Evolutionary conservation across 23 tunicate genomes (phyloP).

Genomic region (Ciona savignyi): DNA sequence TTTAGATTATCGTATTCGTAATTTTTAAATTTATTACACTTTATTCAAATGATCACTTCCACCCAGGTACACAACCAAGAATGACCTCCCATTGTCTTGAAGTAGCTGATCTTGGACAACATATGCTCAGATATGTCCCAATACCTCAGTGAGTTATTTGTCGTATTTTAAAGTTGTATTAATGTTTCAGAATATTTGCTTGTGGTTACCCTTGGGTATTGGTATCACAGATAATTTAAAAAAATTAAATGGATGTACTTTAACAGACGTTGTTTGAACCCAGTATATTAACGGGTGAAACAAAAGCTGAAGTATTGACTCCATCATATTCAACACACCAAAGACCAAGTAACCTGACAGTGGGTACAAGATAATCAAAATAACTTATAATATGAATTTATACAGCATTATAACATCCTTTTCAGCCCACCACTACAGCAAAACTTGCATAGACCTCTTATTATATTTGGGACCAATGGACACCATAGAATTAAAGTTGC

Average conservation of each 20-base stretch:
- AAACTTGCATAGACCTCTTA: background rate
- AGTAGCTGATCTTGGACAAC: conserved; percentile 72
- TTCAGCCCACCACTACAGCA: background rate
- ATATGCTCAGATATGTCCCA: conserved; percentile 68
- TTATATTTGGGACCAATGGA: no score
- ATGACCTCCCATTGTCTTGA: conserved; percentile 23
- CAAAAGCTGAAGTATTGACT: background rate
- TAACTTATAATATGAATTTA: no score
- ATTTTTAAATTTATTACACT: conserved; percentile 24
- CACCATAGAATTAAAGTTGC: background rate
- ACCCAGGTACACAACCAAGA: background rate
- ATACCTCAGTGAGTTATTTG: conserved; percentile 64
- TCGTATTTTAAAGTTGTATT: no score
- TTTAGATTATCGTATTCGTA: background rate
- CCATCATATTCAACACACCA: background rate
- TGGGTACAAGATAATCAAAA: no score
- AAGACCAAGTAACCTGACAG: no score
- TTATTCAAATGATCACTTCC: conserved; percentile 26
- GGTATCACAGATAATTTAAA: no score
- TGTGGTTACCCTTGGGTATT: no score
- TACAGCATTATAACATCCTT: no score
- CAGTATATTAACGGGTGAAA: no score
- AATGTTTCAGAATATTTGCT: no score
- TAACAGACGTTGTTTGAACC: background rate
- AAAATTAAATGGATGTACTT: no score